Evolutionary conservation across 2,797 vertebrate genomes (phyloP), one percentile per base, ranked within the genome.

Genomic region (Lycodopsis pacificus): DNA sequence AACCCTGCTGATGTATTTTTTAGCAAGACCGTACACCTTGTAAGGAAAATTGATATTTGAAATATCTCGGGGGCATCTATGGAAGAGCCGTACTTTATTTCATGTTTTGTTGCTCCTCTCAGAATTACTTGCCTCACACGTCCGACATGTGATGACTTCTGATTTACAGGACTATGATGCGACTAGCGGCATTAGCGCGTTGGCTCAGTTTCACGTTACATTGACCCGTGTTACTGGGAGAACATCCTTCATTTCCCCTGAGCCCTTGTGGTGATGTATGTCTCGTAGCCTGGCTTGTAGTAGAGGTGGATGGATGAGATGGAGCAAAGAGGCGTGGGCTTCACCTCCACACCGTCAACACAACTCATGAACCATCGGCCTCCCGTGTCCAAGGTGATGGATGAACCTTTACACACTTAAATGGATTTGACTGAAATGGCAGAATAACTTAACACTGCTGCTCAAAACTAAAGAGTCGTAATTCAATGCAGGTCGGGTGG

Each of bases 361-460:
- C 3, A 58, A 65, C 40, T 80, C 78, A 80, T 81, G 76, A 73
- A 64, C 75, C 81, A 62, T 58, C 66, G 3, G 71, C 79, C 64
- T 77, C 40, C 57, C 40, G 42, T 25, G 74, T 73, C 74, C 59
- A 75, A 77, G 79, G 63, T 73, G 70, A 88, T 80, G 87, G 79
- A 89, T 82, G 85, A 79, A 71, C 58, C 49, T 69, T 58, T 32
- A 74, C 68, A 83, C 64, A 40, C 44, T 53, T 80, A 27, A 34
- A 86, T 89, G 80, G 74, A 46, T 74, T 82, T 44, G 73, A 83
- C 61, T 81, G 84, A 73, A 79, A 89, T 87, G 86, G 49, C 14
- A 71, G 9, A 61, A 73, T 27, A 82, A 83, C 53, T 34, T 7
- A 74, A 78, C 73, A 69, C 40, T 71, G 53, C 66, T 49, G 49